phyloP scores from a whole-genome alignment of 2,797 vertebrate species.

The Danio albolineatus region DNA sequence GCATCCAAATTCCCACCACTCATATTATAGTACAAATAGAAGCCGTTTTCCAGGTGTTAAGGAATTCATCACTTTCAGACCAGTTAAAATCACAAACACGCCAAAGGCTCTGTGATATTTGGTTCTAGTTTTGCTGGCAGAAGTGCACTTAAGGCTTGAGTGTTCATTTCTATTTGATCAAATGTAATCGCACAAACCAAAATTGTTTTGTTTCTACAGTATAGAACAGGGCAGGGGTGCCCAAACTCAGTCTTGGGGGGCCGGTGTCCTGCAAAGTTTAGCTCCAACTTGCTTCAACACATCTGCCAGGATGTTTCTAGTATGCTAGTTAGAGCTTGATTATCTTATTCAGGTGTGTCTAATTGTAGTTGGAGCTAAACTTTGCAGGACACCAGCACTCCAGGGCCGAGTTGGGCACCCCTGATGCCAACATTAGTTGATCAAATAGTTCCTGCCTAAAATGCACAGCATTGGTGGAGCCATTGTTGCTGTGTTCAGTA shows the following conservation, averaged over 20 bases:
- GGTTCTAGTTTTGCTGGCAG: not conserved
- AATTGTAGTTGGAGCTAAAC: too few species aligned
- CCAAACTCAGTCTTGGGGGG: too few species aligned
- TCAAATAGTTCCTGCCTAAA: not conserved
- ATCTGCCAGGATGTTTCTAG: too few species aligned
- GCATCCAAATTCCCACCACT: conserved; percentile 12
- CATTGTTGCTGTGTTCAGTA: not conserved
- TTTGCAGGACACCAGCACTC: too few species aligned
- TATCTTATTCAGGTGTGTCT: too few species aligned
- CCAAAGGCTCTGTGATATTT: not conserved
- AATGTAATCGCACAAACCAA: not conserved
- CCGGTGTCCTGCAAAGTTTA: too few species aligned
- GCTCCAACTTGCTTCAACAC: too few species aligned
- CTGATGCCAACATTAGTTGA: not conserved
- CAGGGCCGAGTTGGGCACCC: too few species aligned
- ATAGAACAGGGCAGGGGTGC: too few species aligned
- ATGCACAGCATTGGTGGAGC: not conserved
- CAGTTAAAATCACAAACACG: conserved; percentile 2
- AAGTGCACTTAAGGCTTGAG: not conserved
- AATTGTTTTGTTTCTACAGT: not conserved
- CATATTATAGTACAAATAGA: conserved; percentile 11
- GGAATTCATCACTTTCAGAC: conserved; percentile 15
- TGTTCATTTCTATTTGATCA: not conserved
- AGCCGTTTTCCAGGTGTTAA: conserved; percentile 15
- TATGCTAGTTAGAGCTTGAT: too few species aligned